A percentile compares a stretch with the other conserved stretches of the same genome.
Evolutionary conservation across 2,888 invertebrate species (phyloP).

Genomic region (Limenitis camilla): DNA sequence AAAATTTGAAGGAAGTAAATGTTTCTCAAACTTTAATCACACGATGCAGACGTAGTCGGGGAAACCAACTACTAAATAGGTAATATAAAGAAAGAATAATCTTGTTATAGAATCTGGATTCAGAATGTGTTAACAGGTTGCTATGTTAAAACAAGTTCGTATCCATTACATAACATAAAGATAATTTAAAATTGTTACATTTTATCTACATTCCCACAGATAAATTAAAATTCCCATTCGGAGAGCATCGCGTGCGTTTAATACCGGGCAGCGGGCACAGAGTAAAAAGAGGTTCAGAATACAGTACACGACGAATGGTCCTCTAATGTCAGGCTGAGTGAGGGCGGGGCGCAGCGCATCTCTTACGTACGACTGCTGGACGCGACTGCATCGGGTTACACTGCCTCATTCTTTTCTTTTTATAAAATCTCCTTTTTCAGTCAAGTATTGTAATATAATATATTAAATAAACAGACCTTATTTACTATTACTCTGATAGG

Average conservation of each 20-base stretch:
- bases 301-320: slow-evolving; percentile 17
- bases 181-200: slow-evolving; percentile 7
- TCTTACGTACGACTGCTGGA: slow-evolving; percentile 33
- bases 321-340: slow-evolving; percentile 30
- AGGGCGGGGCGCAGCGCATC: slow-evolving; percentile 31
- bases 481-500: too few relatives aligned
- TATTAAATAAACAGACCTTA: too few relatives aligned
- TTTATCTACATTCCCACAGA: slow-evolving; percentile 16
- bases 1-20: too few relatives aligned
- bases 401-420: slow-evolving; percentile 25
- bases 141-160: too few relatives aligned
- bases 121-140: too few relatives aligned
- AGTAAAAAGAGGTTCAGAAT: slow-evolving; percentile 7
- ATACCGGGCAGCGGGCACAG: slow-evolving; percentile 16
- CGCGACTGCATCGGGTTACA: slow-evolving; percentile 21
- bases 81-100: too few relatives aligned
- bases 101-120: too few relatives aligned
- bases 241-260: slow-evolving; percentile 20
- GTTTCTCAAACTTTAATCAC: too few relatives aligned
- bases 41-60: too few relatives aligned
- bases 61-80: too few relatives aligned
- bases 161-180: background rate
- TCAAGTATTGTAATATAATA: background rate
- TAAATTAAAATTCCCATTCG: slow-evolving; percentile 19
- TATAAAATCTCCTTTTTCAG: background rate